Percentiles rank a stretch among this genome's conserved stretches.
phyloP scores from a whole-genome alignment of 1,140 invertebrate species.

The Sminthurides bifidus region DNA sequence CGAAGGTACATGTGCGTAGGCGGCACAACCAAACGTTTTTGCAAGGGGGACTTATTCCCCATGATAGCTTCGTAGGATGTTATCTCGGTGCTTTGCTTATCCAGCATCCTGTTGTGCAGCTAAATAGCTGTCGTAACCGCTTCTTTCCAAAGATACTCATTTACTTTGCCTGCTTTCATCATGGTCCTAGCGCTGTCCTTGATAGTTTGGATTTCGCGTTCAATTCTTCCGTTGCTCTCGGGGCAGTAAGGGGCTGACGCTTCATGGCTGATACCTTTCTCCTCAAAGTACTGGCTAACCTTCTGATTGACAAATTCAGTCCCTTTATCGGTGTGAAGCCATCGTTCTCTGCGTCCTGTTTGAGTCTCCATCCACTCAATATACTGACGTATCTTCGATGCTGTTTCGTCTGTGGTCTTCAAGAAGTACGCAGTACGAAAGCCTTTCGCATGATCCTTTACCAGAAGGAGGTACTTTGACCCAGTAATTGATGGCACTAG shows the following conservation, averaged over 20 bases:
- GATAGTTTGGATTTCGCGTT: conserved; percentile 38
- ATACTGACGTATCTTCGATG: background rate
- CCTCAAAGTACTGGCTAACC: background rate
- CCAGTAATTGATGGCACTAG: no score
- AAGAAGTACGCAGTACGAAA: background rate
- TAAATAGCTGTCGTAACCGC: conserved; percentile 35
- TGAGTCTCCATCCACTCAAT: conserved; percentile 31
- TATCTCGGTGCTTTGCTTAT: background rate
- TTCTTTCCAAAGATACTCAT: conserved; percentile 39
- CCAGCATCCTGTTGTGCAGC: conserved; percentile 8
- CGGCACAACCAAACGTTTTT: background rate
- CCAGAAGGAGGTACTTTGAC: background rate
- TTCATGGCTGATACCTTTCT: conserved; percentile 39
- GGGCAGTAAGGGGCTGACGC: conserved; percentile 39
- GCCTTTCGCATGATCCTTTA: background rate
- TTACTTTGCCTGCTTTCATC: conserved; percentile 33
- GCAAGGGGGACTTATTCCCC: background rate
- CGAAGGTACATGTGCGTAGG: background rate
- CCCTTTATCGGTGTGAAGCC: conserved; percentile 38
- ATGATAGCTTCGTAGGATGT: conserved; percentile 33
- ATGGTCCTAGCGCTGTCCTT: conserved; percentile 32
- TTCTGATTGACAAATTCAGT: conserved; percentile 35
- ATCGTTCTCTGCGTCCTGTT: conserved; percentile 32
- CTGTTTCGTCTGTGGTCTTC: background rate
- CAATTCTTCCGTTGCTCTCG: conserved; percentile 42